Evolutionary conservation across 2,888 invertebrate species (phyloP).

Genomic region (Mamestra brassicae): DNA sequence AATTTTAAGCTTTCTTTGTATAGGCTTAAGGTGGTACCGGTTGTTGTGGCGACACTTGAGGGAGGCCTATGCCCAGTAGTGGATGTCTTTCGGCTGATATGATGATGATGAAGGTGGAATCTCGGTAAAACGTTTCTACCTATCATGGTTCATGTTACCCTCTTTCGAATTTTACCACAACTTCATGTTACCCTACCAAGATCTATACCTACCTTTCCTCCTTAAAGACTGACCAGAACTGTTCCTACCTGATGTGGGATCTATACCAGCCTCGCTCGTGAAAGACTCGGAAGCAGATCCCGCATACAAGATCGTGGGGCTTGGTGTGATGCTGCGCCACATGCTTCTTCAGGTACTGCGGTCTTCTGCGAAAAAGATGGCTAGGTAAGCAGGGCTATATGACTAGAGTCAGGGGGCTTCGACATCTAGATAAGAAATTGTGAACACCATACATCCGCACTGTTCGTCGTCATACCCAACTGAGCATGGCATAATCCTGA

Average conservation of each 20-base stretch:
- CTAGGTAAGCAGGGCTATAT: too few relatives aligned
- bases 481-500: too few relatives aligned
- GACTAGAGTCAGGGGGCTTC: too few relatives aligned
- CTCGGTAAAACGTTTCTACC: background rate
- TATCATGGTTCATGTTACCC: background rate
- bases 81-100: too few relatives aligned
- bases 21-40: background rate
- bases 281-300: slow-evolving; percentile 72
- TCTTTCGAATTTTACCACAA: too few relatives aligned
- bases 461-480: too few relatives aligned
- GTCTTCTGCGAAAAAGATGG: slow-evolving; percentile 66
- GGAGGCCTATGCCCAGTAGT: too few relatives aligned
- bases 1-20: background rate
- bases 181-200: background rate
- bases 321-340: slow-evolving; percentile 75
- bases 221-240: background rate
- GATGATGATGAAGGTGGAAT: background rate
- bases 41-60: too few relatives aligned
- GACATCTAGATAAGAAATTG: too few relatives aligned
- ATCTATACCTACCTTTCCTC: background rate
- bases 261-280: slow-evolving; percentile 74
- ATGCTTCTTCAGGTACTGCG: slow-evolving; percentile 76
- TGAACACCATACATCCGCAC: too few relatives aligned
- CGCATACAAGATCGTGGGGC: slow-evolving; percentile 69
- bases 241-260: slow-evolving; percentile 70